Evolutionary conservation across 2,797 vertebrate genomes (phyloP), one percentile per base, ranked within the genome.

Genomic region (Neostethus bicornis): DNA sequence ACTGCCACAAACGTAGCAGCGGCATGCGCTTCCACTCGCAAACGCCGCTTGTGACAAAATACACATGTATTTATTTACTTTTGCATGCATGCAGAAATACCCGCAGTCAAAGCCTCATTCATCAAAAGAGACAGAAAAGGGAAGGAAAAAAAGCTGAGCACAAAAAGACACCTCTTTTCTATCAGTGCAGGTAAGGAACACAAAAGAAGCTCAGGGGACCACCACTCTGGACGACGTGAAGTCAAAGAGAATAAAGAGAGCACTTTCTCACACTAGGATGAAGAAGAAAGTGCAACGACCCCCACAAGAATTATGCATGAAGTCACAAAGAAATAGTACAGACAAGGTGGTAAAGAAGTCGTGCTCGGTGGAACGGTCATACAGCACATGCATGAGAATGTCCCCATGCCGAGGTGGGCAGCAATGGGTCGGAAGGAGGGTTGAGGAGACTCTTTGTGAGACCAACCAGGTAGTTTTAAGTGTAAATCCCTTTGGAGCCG

Each of bases 261-360:
- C 4, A 14, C 46, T 81, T 69, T 23, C 51, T 70, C 77, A 74
- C 75, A 77, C 62, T 20, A 38, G 51, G 65, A 64, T 55, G 58
- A 53, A 59, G 20, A 35, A 53, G 49, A 50, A 70, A 68, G 64
- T 31, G 35, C 63, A 73, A 37, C 2, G 31, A 14, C 50, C 57
- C 51, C 61, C 62, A 66, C 67, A 80, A 80, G 76, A 86, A 83
- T 80, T 79, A 84, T 85, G 79, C 69, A 84, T 80, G 38, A 62
- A 66, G 49, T 32, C 66, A 84, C 72, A 83, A 85, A 87, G 77
- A 61, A 47, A 25, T 64, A 66, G 41, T 51, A 13, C 25, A 67
- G 48, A 64, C 43, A 41, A 61, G 38, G 21, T 46, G 17, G 17
- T 25, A 19, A 37, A 55, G 47, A 12, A 23, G 31, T 11, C 20